These are phyloP conservation scores for Limnephilus lunatus DNA, from an alignment of 2,888 invertebrate genomes.

Conservation along the genomic window DNA sequence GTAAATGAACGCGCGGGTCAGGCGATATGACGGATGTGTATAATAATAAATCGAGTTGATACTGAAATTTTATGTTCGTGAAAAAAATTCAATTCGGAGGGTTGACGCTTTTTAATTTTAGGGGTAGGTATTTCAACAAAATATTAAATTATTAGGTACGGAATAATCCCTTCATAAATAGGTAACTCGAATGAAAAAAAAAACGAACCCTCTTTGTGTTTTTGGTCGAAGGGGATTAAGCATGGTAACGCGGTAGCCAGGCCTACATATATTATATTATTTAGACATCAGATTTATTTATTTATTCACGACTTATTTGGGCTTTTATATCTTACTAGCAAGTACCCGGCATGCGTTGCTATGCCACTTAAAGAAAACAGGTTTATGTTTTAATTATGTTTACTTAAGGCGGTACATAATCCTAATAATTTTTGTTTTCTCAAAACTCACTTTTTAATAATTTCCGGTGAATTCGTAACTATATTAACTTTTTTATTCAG, in stretches of 20 bases:
- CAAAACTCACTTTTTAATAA: too few species aligned
- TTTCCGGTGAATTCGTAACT: too few species aligned
- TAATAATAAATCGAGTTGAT: background rate
- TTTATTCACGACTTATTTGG: too few species aligned
- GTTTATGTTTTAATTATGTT: too few species aligned
- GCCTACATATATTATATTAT: background rate
- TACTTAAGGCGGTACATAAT: too few species aligned
- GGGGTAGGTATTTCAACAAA: background rate
- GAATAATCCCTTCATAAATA: background rate
- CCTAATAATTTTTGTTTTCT: too few species aligned
- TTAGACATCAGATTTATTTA: background rate
- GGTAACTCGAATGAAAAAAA: background rate
- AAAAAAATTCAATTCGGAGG: background rate
- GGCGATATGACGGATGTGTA: background rate
- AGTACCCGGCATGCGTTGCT: too few species aligned
- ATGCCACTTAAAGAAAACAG: too few species aligned
- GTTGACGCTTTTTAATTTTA: background rate
- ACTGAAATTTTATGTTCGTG: background rate
- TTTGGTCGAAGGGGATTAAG: background rate
- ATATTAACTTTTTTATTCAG: too few species aligned
- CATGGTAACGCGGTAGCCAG: background rate
- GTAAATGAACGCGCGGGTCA: slow-evolving; percentile 6
- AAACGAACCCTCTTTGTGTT: background rate
- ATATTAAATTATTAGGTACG: background rate
- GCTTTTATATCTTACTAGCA: too few species aligned